These are phyloP conservation scores for Molanna angustata DNA, from an alignment of 2,888 invertebrate genomes.

Conservation along the genomic window DNA sequence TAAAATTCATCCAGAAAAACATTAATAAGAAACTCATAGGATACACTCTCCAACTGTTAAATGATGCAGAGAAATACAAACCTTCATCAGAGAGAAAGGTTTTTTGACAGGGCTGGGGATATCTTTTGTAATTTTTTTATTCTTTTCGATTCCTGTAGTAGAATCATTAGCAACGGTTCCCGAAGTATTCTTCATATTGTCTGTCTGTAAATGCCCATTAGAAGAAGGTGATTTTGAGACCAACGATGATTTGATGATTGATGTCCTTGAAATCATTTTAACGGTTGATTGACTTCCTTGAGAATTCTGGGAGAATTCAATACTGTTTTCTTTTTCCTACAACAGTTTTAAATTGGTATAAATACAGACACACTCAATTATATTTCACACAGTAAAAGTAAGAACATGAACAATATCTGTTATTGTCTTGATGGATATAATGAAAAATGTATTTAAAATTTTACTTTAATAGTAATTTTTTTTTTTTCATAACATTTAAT, in stretches of 20 bases:
- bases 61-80: too few relatives aligned
- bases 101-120: constrained; percentile 47
- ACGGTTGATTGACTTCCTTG: constrained; percentile 6
- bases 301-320: constrained; percentile 11
- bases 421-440: too few relatives aligned
- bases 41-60: too few relatives aligned
- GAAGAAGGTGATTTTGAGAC: background rate
- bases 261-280: background rate
- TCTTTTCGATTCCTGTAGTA: constrained; percentile 31
- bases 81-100: constrained; percentile 48
- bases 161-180: background rate
- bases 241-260: constrained; percentile 13
- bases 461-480: too few relatives aligned
- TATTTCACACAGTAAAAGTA: too few relatives aligned
- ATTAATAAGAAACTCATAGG: too few relatives aligned
- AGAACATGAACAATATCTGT: too few relatives aligned
- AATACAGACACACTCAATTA: background rate
- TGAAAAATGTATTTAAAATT: too few relatives aligned
- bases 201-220: background rate
- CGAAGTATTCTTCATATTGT: background rate
- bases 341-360: constrained; percentile 7
- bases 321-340: constrained; percentile 45
- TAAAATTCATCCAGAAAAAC: too few relatives aligned
- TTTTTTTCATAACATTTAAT: too few relatives aligned
- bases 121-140: constrained; percentile 43